Evolutionary conservation across 2,113 vertebrate species (phyloP).

Genomic region (Sterrhoptilus dennistouni): DNA sequence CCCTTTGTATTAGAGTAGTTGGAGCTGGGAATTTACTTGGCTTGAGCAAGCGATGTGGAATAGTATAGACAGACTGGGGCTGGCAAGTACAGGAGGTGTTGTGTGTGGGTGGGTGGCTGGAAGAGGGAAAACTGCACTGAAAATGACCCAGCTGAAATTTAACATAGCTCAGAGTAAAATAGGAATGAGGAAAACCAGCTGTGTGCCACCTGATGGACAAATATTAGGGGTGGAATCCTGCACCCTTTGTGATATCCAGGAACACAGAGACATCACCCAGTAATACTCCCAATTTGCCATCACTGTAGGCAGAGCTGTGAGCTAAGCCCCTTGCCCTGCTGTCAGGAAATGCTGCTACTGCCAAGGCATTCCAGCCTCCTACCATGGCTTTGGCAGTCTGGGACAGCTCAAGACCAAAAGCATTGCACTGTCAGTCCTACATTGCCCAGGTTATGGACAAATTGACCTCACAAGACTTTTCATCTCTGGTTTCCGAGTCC

Average conservation of each 20-base stretch:
- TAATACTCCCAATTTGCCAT: background rate
- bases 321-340: background rate
- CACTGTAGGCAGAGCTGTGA: accelerated
- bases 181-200: background rate
- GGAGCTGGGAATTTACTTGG: background rate
- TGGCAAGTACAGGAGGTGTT: background rate
- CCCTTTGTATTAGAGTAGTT: background rate
- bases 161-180: background rate
- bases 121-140: background rate
- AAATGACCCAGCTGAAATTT: background rate
- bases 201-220: background rate
- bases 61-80: background rate
- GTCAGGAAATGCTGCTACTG: background rate
- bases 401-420: background rate
- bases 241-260: background rate
- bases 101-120: background rate
- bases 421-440: background rate
- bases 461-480: background rate
- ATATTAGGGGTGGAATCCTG: background rate
- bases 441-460: background rate
- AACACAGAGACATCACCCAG: background rate
- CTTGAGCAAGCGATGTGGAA: background rate
- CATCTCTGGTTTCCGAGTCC: background rate
- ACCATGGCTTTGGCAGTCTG: background rate
- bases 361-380: background rate